Conservation (phyloP, 2,797 vertebrate genomes). For the Catharus ustulatus region DNA sequence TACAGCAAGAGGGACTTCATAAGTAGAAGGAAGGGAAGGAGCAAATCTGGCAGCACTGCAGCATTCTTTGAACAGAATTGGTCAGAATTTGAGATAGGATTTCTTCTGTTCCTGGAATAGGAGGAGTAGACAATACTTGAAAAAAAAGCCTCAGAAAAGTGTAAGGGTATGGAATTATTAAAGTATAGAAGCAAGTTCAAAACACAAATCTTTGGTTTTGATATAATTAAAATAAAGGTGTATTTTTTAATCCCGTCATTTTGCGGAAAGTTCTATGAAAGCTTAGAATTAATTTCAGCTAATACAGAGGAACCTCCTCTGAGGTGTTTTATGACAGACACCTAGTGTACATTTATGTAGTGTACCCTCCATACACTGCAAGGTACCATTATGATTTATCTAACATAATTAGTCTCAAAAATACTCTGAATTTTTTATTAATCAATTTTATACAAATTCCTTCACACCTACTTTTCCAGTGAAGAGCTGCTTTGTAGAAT, state of each 20-base stretch:
- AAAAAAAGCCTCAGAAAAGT: not conserved
- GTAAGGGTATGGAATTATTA: not conserved
- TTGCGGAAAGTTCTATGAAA: not conserved
- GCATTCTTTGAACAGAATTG: not conserved
- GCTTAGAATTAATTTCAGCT: not conserved
- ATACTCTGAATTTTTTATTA: not conserved
- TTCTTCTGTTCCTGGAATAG: not conserved
- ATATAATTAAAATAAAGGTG: not conserved
- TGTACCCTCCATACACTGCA: not conserved
- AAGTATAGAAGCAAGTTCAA: not conserved
- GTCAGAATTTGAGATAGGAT: not conserved
- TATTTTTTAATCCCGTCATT: not conserved
- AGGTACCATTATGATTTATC: not conserved
- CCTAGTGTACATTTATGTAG: not conserved
- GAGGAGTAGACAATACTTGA: not conserved
- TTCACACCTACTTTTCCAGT: not conserved
- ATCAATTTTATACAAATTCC: not conserved
- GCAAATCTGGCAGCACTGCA: not conserved
- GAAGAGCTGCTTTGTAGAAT: not conserved
- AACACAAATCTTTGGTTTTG: not conserved
- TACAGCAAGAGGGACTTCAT: not conserved
- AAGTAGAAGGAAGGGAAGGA: not conserved
- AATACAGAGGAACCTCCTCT: not conserved
- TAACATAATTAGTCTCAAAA: not conserved
- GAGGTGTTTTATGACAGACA: not conserved